Evolutionary conservation across 2,797 vertebrate species (phyloP).

Genomic region (Austrolebias charrua): DNA sequence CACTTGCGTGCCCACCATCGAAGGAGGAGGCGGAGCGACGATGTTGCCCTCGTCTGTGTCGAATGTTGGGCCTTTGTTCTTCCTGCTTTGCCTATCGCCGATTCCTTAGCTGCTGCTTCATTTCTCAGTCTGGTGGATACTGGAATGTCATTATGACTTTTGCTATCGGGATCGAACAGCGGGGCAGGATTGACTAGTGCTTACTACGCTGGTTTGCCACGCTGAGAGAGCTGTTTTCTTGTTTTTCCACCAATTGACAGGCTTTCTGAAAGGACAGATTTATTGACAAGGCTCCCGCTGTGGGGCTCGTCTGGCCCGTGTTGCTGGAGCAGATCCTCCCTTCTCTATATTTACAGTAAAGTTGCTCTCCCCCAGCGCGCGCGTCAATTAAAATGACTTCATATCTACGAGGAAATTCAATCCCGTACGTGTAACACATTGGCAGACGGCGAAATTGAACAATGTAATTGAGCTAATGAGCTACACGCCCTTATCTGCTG

Average conservation of each 20-base stretch:
- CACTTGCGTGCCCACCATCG: not conserved
- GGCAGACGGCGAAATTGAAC: conserved; percentile 51
- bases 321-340: conserved; percentile 22
- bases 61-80: not conserved
- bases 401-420: conserved; percentile 46
- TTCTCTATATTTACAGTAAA: conserved; percentile 26
- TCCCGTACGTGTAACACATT: conserved; percentile 44
- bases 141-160: conserved; percentile 69
- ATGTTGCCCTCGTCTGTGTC: too few relatives aligned
- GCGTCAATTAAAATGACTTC: conserved; percentile 39
- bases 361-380: conserved; percentile 14
- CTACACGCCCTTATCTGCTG: conserved; percentile 65
- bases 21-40: too few relatives aligned
- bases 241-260: conserved; percentile 24
- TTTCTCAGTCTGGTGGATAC: conserved; percentile 62
- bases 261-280: conserved; percentile 30
- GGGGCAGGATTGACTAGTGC: conserved; percentile 41
- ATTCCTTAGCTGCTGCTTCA: conserved; percentile 43
- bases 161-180: conserved; percentile 61
- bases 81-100: conserved; percentile 18
- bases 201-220: conserved; percentile 25
- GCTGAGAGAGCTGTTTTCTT: conserved; percentile 35
- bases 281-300: conserved; percentile 42
- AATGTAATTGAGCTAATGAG: conserved; percentile 72
- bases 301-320: conserved; percentile 20